Percentiles rank a stretch among this genome's conserved stretches.
Conservation (phyloP, 1,140 invertebrate genomes). For the Drosophila lacteicornis region DNA sequence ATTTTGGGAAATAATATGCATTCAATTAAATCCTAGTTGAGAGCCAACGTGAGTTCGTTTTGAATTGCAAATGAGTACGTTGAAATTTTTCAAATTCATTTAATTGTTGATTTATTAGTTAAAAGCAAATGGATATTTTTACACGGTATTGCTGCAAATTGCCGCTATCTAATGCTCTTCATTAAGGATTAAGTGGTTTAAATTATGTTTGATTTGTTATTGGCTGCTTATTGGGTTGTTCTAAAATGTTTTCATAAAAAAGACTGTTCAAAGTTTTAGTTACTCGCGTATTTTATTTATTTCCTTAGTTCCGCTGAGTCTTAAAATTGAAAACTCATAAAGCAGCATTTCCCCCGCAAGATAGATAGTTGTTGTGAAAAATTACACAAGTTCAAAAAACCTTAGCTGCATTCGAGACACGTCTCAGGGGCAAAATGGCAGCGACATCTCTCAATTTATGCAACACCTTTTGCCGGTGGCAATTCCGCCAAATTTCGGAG, state of each 20-base stretch:
- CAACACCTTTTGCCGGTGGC: constrained; percentile 37
- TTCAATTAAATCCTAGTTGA: constrained; percentile 29
- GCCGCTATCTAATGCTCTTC: no score
- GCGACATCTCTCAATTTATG: constrained; percentile 46
- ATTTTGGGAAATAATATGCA: constrained; percentile 23
- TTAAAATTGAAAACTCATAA: not conserved
- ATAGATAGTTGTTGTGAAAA: not conserved
- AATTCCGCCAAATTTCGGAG: constrained; percentile 13
- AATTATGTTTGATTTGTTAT: not conserved
- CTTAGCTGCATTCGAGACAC: constrained; percentile 19
- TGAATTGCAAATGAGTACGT: constrained; percentile 28
- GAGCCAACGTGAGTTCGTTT: constrained; percentile 12
- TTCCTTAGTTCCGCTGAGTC: not conserved
- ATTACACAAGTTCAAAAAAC: constrained; percentile 2
- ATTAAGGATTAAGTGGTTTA: not conserved
- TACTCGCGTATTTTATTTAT: no score
- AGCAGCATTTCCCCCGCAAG: no score
- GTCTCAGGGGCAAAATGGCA: constrained; percentile 36
- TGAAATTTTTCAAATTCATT: constrained; percentile 15
- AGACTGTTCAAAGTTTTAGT: no score
- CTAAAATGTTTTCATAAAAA: no score
- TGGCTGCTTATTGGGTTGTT: not conserved
- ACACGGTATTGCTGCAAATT: no score
- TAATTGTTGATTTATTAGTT: constrained; percentile 11
- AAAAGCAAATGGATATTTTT: not conserved